Evolutionary conservation across 2,113 vertebrate genomes (phyloP), one percentile per base, ranked within the genome.

Genomic region (Sturnus vulgaris): DNA sequence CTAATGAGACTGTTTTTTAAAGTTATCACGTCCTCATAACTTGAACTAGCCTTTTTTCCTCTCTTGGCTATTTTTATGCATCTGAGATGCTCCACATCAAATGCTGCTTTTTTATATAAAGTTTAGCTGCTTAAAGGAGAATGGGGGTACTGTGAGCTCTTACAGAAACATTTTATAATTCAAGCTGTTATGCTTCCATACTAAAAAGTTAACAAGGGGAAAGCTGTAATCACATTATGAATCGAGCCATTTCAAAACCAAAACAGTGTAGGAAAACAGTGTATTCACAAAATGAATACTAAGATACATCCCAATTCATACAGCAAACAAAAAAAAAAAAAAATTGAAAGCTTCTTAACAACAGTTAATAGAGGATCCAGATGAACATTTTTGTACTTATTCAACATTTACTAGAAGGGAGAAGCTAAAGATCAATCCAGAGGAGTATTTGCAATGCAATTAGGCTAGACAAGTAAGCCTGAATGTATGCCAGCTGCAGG

Each of bases 401-500:
- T 96, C 88, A 95, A 82, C 84, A 84, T 82, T 86, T 77, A 94
- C 76, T 52, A 82, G 57, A 79, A 92, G n/a, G 49, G 47, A 87
- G 91, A 97, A 92, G 69, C 69, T 83, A 78, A 95, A 93, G 92
- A 96, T 95, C 95, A 95, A 88, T 90, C 90, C 88, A 92, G 95
- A 88, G 79, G 88, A 97, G 88, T 98, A 98, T 98, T 98, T 98
- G 97, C 97, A 98, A 97, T 97, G 97, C 97, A 98, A 98, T 98
- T 98, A 98, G 96, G 86, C 90, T 89, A 91, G 86, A 97, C 96
- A 96, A 98, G 97, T 95, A 94, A 97, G 88, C 80, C 89, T 95
- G 97, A 98, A 90, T 70, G 93, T 84, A 82, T 95, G 98, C 98
- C 98, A 98, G 97, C 96, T 94, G 44, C 95, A 96, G 82, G 88